Evolutionary conservation across 2,888 invertebrate species (phyloP), one percentile per base, ranked within the genome.

Genomic region (Pseudococcus jackbeardsleyi): DNA sequence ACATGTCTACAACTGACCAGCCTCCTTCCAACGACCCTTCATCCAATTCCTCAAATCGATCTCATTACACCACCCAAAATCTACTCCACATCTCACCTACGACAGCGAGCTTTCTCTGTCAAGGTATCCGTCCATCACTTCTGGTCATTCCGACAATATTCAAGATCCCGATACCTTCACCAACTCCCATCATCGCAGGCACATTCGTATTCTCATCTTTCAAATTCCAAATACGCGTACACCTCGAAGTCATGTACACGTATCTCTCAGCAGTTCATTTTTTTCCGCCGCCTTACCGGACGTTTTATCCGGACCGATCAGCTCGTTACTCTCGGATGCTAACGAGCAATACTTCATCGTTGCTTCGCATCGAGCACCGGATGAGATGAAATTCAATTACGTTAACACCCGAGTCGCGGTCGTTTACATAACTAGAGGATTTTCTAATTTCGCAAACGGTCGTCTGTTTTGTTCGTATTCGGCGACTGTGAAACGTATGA

Each of bases 321-420:
- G 64, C 64, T 64, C 64, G 64, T 64, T 64, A 64, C 22, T 8
- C 64, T 19, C 17, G 12, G 22, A 7, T 22, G 64, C 22, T 64
- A 64, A 64, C 64, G 22, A 64, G 64, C 64, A 22, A 64, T 64
- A 64, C 64, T 22, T 64, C 22, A n/a, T 17, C 59, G n/a, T 59
- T n/a, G 59, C 9, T 15, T 59, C n/a, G 59, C n/a, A 42, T 42
- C 42, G 42, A 42, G 42, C 42, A 59, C 22, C 64, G 64, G 64
- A 64, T 64, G 64, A 22, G 12, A 64, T 64, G 64, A 64, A 64
- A 64, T 64, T 64, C 64, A 64, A 64, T 64, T 64, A 64, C 64
- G 42, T 42, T 42, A 42, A 15, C 64, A 15, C 64, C 12, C 19
- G 64, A 64, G 64, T 64, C 64, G 19, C 22, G n/a, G 22, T 64